Evolutionary conservation across 2,113 vertebrate genomes (phyloP).

Genomic region (Charadrius vociferus): DNA sequence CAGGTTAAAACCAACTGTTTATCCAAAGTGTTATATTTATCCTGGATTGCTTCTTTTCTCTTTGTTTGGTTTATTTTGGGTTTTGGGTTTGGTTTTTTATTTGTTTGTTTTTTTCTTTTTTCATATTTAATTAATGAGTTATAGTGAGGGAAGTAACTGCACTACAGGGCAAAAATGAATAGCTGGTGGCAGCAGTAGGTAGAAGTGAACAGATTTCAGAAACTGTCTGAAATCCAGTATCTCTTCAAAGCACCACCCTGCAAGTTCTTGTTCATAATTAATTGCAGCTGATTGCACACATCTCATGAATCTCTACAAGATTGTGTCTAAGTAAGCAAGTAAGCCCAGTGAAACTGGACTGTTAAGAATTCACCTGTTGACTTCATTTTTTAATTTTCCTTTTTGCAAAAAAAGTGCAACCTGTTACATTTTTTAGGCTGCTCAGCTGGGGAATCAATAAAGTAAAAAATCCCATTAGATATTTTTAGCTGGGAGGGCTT

Average conservation of each 20-base stretch:
- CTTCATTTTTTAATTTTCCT: background rate
- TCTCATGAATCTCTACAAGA: background rate
- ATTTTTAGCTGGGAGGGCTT: background rate
- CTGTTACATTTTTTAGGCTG: background rate
- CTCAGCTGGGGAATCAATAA: background rate
- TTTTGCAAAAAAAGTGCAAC: background rate
- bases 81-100: fast-evolving
- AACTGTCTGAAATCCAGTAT: background rate
- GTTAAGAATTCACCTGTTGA: fast-evolving
- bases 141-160: background rate
- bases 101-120: background rate
- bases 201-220: background rate
- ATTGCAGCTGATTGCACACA: background rate
- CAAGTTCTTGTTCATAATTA: background rate
- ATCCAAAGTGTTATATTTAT: background rate
- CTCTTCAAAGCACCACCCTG: background rate
- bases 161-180: background rate
- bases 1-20: background rate
- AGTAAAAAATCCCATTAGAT: background rate
- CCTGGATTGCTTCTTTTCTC: background rate
- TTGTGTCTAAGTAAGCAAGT: background rate
- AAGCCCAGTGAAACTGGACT: background rate
- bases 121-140: background rate
- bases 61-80: too few species aligned
- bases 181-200: background rate